These are phyloP conservation scores for Psittacus erithacus DNA, from an alignment of 2,113 vertebrate genomes.

Conservation along the genomic window DNA sequence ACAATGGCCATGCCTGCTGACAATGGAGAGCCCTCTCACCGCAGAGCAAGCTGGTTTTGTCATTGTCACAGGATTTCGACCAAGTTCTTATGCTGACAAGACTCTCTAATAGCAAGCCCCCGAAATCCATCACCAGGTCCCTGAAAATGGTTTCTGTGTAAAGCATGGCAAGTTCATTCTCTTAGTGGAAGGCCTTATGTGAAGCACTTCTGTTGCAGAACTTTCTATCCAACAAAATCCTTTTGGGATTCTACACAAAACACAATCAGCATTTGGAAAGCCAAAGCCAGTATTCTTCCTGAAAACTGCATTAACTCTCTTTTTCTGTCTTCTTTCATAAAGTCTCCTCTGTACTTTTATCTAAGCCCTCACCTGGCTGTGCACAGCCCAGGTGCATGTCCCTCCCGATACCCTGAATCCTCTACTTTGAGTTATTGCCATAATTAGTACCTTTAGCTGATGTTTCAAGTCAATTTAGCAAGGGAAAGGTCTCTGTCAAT, in stretches of 20 bases:
- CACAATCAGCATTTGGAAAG: not conserved
- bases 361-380: not conserved
- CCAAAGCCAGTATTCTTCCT: not conserved
- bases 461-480: not conserved
- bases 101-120: not conserved
- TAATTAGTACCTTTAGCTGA: not conserved
- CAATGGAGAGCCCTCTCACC: not conserved
- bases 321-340: not conserved
- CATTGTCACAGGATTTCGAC: conserved; percentile 25
- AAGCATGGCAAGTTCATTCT: not conserved
- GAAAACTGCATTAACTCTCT: not conserved
- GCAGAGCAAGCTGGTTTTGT: not conserved
- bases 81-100: conserved; percentile 47
- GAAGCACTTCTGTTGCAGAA: not conserved
- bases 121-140: not conserved
- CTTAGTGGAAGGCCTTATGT: not conserved
- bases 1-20: not conserved
- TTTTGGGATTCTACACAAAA: not conserved
- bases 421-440: not conserved
- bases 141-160: not conserved
- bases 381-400: not conserved
- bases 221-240: not conserved
- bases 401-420: not conserved
- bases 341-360: not conserved
- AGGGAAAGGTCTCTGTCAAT: not conserved